These are phyloP conservation scores for Himalopsyche anomala DNA, from an alignment of 2,888 invertebrate genomes.

Conservation along the genomic window DNA sequence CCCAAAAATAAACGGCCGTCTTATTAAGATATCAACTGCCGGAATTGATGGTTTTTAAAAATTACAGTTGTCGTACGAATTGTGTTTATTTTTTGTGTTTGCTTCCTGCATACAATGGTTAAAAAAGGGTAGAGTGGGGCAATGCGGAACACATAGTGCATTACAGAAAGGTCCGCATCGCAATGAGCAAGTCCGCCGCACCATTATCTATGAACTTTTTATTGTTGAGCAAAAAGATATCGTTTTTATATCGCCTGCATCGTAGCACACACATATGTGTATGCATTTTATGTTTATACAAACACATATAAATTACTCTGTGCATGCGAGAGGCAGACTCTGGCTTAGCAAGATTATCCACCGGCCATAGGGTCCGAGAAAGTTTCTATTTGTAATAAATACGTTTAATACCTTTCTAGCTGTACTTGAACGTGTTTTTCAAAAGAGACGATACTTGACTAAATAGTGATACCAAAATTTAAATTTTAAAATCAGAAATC, in stretches of 20 bases:
- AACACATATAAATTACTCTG: neutral
- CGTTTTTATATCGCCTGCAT: constrained; percentile 48
- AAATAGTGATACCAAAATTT: no score
- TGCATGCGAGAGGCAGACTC: neutral
- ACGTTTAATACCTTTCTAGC: no score
- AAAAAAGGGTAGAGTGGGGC: neutral
- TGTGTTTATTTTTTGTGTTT: neutral
- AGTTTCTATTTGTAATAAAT: neutral
- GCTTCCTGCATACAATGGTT: neutral
- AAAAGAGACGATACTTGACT: no score
- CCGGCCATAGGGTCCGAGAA: neutral
- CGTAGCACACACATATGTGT: neutral
- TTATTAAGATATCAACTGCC: no score
- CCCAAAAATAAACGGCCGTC: no score
- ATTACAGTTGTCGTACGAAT: no score
- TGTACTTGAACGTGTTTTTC: no score
- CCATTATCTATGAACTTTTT: constrained; percentile 30
- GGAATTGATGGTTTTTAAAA: no score
- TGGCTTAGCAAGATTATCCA: neutral
- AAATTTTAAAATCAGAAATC: no score
- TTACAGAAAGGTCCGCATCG: constrained; percentile 56
- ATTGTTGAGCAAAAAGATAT: constrained; percentile 32
- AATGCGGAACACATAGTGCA: constrained; percentile 31
- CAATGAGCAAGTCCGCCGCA: constrained; percentile 46
- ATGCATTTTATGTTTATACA: neutral